These are phyloP conservation scores for Potamarius usumacintae DNA, from an alignment of 2,113 vertebrate species.

Conservation along the genomic window DNA sequence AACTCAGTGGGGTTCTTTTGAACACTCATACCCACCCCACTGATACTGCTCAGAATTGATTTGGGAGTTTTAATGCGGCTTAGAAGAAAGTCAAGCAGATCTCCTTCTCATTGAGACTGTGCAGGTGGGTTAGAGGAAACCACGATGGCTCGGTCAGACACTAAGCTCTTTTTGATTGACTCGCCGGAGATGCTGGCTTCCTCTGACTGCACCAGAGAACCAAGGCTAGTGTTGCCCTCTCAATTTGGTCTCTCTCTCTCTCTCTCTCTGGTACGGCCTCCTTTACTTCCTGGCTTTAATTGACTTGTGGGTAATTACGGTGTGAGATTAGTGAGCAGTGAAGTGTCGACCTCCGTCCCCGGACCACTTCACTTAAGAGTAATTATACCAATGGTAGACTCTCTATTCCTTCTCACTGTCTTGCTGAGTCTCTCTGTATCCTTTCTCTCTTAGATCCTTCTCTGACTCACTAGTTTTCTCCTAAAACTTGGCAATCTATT, in stretches of 20 bases:
- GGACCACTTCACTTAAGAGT: slow-evolving; percentile 71
- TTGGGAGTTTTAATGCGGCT: background rate
- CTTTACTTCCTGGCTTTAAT: slow-evolving; percentile 63
- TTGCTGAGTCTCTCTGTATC: slow-evolving; percentile 49
- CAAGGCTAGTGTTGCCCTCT: background rate
- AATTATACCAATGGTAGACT: slow-evolving; percentile 58
- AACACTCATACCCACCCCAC: background rate
- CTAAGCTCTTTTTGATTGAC: slow-evolving; percentile 46
- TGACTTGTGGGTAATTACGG: slow-evolving; percentile 71
- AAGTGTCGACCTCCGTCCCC: slow-evolving; percentile 68
- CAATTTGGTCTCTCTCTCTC: background rate
- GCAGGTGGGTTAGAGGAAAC: slow-evolving; percentile 12
- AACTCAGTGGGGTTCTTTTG: background rate
- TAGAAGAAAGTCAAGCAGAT: background rate
- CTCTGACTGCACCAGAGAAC: slow-evolving; percentile 12
- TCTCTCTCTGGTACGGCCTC: background rate
- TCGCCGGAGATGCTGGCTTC: slow-evolving; percentile 6
- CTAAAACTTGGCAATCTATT: background rate
- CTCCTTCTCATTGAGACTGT: background rate
- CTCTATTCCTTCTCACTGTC: slow-evolving; percentile 37
- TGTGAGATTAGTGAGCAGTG: slow-evolving; percentile 64
- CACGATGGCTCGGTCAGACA: slow-evolving; percentile 13
- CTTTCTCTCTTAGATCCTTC: background rate
- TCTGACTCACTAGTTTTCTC: slow-evolving; percentile 18
- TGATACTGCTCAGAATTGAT: background rate